Conservation (phyloP, 1,140 invertebrate genomes). For the Drosophila truncata region DNA sequence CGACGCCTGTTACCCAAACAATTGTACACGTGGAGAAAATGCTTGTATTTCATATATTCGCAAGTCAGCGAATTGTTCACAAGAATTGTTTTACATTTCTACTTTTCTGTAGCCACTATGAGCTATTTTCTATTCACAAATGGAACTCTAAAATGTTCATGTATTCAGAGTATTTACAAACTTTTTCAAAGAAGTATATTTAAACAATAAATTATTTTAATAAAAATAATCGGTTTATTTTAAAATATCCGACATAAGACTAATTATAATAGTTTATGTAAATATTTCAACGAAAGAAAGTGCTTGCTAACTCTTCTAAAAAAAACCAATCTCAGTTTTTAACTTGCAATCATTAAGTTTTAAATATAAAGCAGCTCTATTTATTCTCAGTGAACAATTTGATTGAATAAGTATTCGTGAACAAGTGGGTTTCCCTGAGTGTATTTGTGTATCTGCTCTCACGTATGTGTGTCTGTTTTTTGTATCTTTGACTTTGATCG, state of each 20-base stretch:
- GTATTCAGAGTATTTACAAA: too few relatives aligned
- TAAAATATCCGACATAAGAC: too few relatives aligned
- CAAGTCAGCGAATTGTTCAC: too few relatives aligned
- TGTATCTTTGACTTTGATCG: slow-evolving; percentile 81
- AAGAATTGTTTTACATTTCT: too few relatives aligned
- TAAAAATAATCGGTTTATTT: too few relatives aligned
- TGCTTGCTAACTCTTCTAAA: neutral
- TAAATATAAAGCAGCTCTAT: neutral
- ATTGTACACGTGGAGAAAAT: slow-evolving; percentile 36
- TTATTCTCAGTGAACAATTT: slow-evolving; percentile 10
- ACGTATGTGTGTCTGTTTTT: slow-evolving; percentile 37
- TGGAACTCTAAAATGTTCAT: too few relatives aligned
- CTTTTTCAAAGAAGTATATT: too few relatives aligned
- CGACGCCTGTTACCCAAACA: slow-evolving; percentile 62
- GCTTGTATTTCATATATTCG: too few relatives aligned
- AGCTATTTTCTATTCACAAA: too few relatives aligned
- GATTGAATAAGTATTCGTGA: slow-evolving; percentile 50
- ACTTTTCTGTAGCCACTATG: too few relatives aligned
- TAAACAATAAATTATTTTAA: too few relatives aligned
- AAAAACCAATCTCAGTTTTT: neutral
- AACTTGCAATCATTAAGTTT: neutral
- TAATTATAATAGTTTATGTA: neutral
- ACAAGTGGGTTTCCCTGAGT: slow-evolving; percentile 19
- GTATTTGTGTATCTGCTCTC: slow-evolving; percentile 19
- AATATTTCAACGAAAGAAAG: neutral